These are phyloP conservation scores for Archegozetes longisetosus DNA, from an alignment of 1,140 invertebrate genomes.

Conservation along the genomic window DNA sequence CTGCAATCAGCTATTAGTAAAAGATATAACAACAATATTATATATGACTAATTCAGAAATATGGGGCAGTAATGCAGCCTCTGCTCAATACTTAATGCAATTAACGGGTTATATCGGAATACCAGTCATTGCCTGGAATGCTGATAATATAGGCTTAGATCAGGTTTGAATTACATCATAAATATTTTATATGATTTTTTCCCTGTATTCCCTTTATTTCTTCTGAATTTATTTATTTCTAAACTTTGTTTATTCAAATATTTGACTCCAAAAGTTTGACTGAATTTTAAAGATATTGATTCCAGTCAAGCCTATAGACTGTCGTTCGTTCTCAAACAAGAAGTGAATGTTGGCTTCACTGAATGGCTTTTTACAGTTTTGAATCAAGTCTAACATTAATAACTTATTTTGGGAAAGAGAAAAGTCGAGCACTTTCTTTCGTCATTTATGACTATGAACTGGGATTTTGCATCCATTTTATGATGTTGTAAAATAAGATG, in stretches of 20 bases:
- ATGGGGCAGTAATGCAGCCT: slow-evolving; percentile 70
- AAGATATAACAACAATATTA: slow-evolving; percentile 74
- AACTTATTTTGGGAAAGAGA: no score
- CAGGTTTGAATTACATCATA: slow-evolving; percentile 33
- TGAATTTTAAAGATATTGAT: no score
- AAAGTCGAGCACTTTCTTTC: no score
- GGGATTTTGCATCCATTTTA: no score
- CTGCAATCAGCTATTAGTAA: slow-evolving; percentile 68
- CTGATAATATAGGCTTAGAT: slow-evolving; percentile 71
- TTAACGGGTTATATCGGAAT: slow-evolving; percentile 67
- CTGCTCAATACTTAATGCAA: slow-evolving; percentile 82
- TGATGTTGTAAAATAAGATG: no score
- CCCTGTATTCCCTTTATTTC: not conserved
- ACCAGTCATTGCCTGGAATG: slow-evolving; percentile 81
- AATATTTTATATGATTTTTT: not conserved
- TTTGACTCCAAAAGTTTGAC: no score
- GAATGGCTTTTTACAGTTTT: no score
- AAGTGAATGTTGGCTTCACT: no score
- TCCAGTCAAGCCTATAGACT: no score
- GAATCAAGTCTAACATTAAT: no score
- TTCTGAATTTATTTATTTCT: not conserved
- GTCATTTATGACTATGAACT: no score
- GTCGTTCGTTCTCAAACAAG: no score
- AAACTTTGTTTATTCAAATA: not conserved
- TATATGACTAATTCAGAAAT: slow-evolving; percentile 85